Evolutionary conservation across 2,888 invertebrate genomes (phyloP), one percentile per base, ranked within the genome.

Genomic region (Chrysotoxum bicinctum): DNA sequence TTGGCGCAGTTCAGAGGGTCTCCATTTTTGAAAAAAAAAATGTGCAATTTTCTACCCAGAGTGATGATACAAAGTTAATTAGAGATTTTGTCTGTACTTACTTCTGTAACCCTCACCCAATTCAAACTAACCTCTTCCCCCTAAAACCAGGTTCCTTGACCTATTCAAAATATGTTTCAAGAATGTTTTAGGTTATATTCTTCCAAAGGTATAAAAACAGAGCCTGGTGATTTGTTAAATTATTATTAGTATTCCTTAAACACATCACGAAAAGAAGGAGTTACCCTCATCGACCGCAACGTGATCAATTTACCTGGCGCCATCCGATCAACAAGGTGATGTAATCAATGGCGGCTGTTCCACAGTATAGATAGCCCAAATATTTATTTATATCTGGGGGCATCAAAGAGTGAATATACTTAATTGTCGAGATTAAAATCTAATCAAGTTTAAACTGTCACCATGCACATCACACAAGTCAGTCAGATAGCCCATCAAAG

Each of bases 271-370:
- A 79, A 72, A 64, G 78, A 54, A 50, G 73, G 78, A 66, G 78
- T 66, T 30, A 66, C 37, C 82, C 64, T 19, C 70, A 77, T 72
- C 72, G 77, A 72, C 52, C 35, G 72, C 68, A 72, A 68, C 80
- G 75, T 80, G 75, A 80, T 80, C 84, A 75, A 79, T 79, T 75
- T 64, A 58, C 58, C 52, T 84, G 84, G 84, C 84, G 84, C 84
- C 84, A 84, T 70, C 14, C 26, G 4, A 23, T 10, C 5, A 77
- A 64, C 40, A 43, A 66, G 70, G 66, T 72, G 68, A 77, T 54
- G 60, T 45, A 73, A 62, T 66, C 74, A 73, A 68, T 68, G 70
- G 45, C 54, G 60, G 21, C 68, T 58, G 5, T 23, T 23, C 45
- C 35, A 56, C n/a, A 32, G 32, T 16, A 23, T 9, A 40, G 4